These are phyloP conservation scores for Dipus sagitta DNA, from an alignment of 2,797 vertebrate genomes.

Conservation along the genomic window DNA sequence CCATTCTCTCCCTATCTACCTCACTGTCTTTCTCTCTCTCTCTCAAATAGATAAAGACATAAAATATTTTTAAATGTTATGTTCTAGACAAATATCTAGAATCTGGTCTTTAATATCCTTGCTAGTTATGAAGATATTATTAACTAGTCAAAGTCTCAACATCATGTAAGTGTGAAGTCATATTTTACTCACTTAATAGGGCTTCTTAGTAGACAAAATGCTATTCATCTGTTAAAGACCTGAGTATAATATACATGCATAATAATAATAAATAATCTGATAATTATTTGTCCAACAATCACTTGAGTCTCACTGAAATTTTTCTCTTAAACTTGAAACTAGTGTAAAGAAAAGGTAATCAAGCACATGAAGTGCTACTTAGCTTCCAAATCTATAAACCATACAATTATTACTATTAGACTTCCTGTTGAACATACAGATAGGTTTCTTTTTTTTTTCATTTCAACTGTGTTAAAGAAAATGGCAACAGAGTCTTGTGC, in stretches of 20 bases:
- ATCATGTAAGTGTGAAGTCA: constrained; percentile 27
- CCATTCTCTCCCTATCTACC: too few species aligned
- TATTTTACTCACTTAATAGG: background rate
- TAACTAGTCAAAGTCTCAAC: background rate
- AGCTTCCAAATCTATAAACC: background rate
- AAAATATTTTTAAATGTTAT: background rate
- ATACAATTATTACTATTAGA: background rate
- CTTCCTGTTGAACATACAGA: background rate
- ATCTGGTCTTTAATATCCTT: background rate
- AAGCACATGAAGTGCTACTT: background rate
- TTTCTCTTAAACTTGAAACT: constrained; percentile 43
- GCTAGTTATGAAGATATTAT: background rate
- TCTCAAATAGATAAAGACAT: too few species aligned
- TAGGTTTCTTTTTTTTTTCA: background rate
- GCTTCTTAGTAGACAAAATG: background rate
- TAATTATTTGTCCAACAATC: background rate
- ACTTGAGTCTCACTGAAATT: background rate
- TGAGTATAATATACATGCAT: background rate
- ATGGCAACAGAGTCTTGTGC: background rate
- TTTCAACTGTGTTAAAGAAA: background rate
- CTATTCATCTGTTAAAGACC: background rate
- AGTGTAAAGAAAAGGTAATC: background rate
- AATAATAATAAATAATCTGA: background rate
- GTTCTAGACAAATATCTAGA: background rate
- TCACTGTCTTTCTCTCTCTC: too few species aligned